A percentile compares a stretch with the other conserved stretches of the same genome.
phyloP scores from a whole-genome alignment of 2,113 vertebrate species.

The Pluvialis apricaria region DNA sequence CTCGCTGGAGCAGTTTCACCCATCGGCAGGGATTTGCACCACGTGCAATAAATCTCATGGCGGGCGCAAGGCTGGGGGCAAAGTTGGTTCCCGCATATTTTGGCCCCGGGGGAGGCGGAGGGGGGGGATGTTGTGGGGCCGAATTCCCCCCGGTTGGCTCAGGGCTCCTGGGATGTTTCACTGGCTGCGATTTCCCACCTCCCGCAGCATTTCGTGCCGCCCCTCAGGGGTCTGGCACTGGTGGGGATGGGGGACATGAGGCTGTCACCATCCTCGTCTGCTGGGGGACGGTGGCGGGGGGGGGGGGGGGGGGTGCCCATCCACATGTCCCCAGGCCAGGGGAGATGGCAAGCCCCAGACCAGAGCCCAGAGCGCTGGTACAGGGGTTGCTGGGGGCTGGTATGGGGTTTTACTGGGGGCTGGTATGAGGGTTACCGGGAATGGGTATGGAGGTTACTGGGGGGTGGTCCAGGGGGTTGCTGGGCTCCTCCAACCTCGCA shows the following conservation, averaged over 20 bases:
- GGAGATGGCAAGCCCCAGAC: background rate
- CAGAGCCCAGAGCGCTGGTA: background rate
- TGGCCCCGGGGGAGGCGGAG: background rate
- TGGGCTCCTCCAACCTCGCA: background rate
- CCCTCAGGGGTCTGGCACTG: rapidly evolving
- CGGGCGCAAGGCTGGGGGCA: background rate
- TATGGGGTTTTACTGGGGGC: background rate
- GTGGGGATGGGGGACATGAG: background rate
- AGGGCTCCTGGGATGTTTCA: background rate
- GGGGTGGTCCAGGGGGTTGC: background rate
- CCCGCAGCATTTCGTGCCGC: rapidly evolving
- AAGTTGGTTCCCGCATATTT: background rate
- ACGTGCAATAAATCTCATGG: rapidly evolving
- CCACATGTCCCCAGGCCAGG: rapidly evolving
- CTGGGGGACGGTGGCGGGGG: background rate
- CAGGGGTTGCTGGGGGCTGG: background rate
- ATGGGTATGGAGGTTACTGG: background rate
- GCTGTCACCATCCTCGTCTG: rapidly evolving
- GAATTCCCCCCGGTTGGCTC: background rate
- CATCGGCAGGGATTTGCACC: background rate
- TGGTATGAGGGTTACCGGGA: background rate
- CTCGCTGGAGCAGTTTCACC: rapidly evolving
- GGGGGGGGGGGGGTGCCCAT: background rate
- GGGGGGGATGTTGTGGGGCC: rapidly evolving
- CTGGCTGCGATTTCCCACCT: background rate